Percentiles rank a stretch among this genome's conserved stretches.
phyloP scores from a whole-genome alignment of 2,113 vertebrate species.

The Ellobius talpinus region DNA sequence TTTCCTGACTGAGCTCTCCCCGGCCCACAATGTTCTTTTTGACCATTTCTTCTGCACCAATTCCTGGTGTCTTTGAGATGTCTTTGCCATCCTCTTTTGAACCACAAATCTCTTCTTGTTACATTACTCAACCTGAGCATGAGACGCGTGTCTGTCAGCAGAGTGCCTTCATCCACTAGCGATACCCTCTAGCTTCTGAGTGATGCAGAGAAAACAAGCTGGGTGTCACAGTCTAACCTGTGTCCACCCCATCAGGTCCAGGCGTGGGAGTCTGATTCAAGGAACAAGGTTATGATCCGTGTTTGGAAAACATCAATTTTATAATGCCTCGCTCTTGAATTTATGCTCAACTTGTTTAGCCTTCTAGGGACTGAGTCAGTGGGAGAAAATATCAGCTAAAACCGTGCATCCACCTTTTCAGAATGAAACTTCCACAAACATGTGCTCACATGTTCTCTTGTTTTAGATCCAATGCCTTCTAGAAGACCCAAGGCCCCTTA shows the following conservation, averaged over 20 bases:
- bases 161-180: accelerated
- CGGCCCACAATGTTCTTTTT: not conserved
- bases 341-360: not conserved
- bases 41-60: too few relatives aligned
- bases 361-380: not conserved
- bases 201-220: not conserved
- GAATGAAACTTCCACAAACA: not conserved
- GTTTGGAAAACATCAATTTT: not conserved
- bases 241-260: too few relatives aligned
- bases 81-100: not conserved
- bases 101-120: not conserved
- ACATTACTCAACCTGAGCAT: not conserved
- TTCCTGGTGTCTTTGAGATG: not conserved
- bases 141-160: accelerated
- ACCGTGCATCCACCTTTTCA: not conserved
- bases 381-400: not conserved
- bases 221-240: accelerated
- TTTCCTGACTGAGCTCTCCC: not conserved
- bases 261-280: not conserved
- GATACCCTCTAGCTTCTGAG: too few relatives aligned
- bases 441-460: too few relatives aligned
- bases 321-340: not conserved
- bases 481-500: not conserved
- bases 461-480: not conserved
- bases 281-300: not conserved